phyloP scores from a whole-genome alignment of 1,140 invertebrate species.

The Mizuhopecten yessoensis region DNA sequence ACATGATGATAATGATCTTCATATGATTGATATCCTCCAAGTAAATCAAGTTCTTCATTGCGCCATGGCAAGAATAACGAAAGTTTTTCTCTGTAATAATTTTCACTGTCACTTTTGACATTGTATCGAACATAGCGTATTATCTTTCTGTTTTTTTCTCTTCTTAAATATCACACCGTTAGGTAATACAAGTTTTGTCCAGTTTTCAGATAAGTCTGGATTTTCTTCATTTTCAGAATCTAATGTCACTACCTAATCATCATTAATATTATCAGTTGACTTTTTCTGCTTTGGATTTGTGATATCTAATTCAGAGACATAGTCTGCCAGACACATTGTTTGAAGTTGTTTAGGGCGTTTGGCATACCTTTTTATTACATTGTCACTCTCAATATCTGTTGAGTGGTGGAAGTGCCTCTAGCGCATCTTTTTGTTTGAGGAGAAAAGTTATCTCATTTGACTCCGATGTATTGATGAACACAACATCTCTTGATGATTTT shows the following conservation, averaged over 20 bases:
- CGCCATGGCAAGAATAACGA: constrained; percentile 42
- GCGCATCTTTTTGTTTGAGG: constrained; percentile 52
- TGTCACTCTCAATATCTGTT: too few species aligned
- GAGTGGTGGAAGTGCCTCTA: too few species aligned
- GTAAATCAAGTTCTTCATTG: too few species aligned
- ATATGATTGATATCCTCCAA: too few species aligned
- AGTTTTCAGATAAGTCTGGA: too few species aligned
- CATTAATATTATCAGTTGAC: not conserved
- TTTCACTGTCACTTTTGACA: not conserved
- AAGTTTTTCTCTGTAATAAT: constrained; percentile 38
- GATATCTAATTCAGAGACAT: constrained; percentile 24
- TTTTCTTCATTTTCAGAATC: not conserved
- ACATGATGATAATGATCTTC: too few species aligned
- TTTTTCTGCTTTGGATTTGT: not conserved
- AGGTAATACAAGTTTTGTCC: not conserved
- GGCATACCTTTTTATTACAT: too few species aligned
- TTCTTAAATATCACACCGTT: not conserved
- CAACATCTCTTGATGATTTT: not conserved
- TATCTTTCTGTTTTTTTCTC: not conserved
- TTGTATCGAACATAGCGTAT: not conserved
- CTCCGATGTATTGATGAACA: too few species aligned
- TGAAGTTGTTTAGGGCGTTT: too few species aligned
- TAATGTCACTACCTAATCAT: not conserved
- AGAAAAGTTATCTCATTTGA: constrained; percentile 3
- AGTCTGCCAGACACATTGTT: too few species aligned